phyloP scores from a whole-genome alignment of 2,888 invertebrate genomes.

The Kryphioiulus occultus region DNA sequence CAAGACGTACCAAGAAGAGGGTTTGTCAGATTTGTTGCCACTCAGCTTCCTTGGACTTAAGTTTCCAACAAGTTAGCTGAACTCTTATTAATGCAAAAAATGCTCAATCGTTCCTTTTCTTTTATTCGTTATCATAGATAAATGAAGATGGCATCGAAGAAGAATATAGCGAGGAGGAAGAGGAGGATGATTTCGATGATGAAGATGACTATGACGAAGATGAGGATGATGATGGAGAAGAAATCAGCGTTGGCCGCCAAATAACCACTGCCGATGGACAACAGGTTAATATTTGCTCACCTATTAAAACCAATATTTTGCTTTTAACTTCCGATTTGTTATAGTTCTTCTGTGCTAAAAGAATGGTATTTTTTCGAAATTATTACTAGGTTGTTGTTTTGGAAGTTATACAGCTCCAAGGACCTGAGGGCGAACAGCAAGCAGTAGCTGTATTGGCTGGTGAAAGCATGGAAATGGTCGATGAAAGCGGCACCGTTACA shows the following conservation, averaged over 20 bases:
- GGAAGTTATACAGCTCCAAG: conserved; percentile 79
- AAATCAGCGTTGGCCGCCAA: conserved; percentile 52
- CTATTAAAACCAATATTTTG: too few relatives aligned
- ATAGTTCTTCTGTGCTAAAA: too few relatives aligned
- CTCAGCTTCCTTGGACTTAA: conserved; percentile 7
- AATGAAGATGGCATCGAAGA: conserved; percentile 58
- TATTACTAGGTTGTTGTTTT: conserved; percentile 79
- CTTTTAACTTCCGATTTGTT: too few relatives aligned
- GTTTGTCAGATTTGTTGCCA: conserved; percentile 61
- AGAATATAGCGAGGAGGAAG: conserved; percentile 62
- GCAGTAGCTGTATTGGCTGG: conserved; percentile 66
- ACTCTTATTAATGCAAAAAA: background rate
- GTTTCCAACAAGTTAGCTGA: conserved; percentile 9
- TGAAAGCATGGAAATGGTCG: conserved; percentile 54
- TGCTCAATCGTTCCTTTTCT: background rate
- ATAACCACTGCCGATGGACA: conserved; percentile 74
- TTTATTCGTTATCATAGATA: conserved; percentile 26
- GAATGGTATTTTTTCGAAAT: background rate
- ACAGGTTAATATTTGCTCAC: conserved; percentile 69
- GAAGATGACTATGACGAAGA: conserved; percentile 62
- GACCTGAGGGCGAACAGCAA: conserved; percentile 61
- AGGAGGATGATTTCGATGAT: conserved; percentile 66
- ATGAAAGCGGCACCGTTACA: conserved; percentile 37
- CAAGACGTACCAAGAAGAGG: conserved; percentile 66
- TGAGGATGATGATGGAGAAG: conserved; percentile 53